Evolutionary conservation across 1,140 invertebrate species (phyloP).

Genomic region (Batillaria attramentaria): DNA sequence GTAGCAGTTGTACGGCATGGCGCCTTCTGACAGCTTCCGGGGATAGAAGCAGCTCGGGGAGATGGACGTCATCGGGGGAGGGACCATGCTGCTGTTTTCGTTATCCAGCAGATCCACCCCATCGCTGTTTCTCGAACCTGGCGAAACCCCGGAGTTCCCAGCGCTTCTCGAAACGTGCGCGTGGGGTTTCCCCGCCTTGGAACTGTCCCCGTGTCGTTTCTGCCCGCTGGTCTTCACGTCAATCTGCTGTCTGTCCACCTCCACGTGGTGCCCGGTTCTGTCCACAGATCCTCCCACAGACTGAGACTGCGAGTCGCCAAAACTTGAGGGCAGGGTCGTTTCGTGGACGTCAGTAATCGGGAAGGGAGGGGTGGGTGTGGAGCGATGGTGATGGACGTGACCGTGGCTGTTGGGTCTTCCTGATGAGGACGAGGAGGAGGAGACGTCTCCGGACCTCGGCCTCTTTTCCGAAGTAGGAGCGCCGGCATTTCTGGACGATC

Average conservation of each 20-base stretch:
- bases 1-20: conserved; percentile 23
- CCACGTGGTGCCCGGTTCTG: conserved; percentile 29
- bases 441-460: background rate
- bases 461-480: background rate
- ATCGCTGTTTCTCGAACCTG: background rate
- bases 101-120: background rate
- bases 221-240: conserved; percentile 24
- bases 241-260: conserved; percentile 35
- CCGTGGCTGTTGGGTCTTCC: conserved; percentile 19
- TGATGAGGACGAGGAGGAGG: too few species aligned
- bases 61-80: conserved; percentile 15
- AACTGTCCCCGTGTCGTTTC: background rate
- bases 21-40: conserved; percentile 29
- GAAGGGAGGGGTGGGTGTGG: background rate
- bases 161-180: too few species aligned
- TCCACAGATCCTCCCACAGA: conserved; percentile 38
- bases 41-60: conserved; percentile 19
- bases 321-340: too few species aligned
- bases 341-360: background rate
- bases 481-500: conserved; percentile 4
- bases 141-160: too few species aligned
- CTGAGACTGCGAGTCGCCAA: too few species aligned
- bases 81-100: background rate
- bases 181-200: background rate
- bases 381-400: conserved; percentile 21